Evolutionary conservation across 2,888 invertebrate genomes (phyloP).

Genomic region (Campoplex capitator): DNA sequence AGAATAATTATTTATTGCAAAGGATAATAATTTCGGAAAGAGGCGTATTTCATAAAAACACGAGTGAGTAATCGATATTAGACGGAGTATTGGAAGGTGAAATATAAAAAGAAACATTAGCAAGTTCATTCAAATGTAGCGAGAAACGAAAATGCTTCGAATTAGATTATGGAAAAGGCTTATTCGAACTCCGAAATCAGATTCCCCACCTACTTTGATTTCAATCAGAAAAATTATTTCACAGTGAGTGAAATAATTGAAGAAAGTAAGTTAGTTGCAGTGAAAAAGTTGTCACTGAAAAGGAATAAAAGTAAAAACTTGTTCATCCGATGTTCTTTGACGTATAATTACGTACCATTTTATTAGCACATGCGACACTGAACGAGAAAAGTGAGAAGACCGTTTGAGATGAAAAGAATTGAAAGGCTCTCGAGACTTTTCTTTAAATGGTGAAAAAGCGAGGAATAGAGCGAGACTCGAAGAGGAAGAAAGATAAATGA

Average conservation of each 20-base stretch:
- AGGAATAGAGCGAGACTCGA: not conserved
- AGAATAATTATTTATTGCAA: too few relatives aligned
- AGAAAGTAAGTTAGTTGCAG: not conserved
- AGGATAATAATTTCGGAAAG: too few relatives aligned
- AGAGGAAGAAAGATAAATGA: constrained; percentile 4
- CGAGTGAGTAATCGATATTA: too few relatives aligned
- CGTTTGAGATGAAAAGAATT: constrained; percentile 14
- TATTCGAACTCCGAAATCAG: not conserved
- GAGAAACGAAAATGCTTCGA: not conserved
- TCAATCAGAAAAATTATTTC: not conserved
- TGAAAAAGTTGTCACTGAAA: not conserved
- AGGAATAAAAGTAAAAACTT: constrained; percentile 3
- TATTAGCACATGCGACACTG: constrained; percentile 9
- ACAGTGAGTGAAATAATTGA: not conserved
- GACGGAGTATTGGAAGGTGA: not conserved
- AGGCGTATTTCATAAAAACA: too few relatives aligned
- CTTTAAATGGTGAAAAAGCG: not conserved
- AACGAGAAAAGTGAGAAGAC: not conserved
- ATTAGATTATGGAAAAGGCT: not conserved
- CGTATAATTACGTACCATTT: constrained; percentile 20
- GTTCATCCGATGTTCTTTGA: constrained; percentile 23
- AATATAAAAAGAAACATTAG: not conserved
- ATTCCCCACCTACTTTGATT: not conserved
- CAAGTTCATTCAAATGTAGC: not conserved
- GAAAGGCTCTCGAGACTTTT: constrained; percentile 39